A percentile compares a stretch with the other conserved stretches of the same genome.
phyloP scores from a whole-genome alignment of 2,113 vertebrate species.

The Phalacrocorax aristotelis region DNA sequence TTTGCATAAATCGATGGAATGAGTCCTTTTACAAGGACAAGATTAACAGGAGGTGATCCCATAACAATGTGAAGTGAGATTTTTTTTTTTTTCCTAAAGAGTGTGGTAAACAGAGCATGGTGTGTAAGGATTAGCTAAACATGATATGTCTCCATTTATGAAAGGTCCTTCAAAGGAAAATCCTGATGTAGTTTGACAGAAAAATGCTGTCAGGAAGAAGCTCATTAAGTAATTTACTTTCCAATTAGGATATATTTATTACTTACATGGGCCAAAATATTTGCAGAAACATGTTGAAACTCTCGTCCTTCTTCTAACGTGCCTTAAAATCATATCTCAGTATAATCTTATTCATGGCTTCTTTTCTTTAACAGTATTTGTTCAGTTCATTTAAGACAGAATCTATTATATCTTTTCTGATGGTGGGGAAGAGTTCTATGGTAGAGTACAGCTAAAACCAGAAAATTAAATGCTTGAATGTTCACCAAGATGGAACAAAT shows the following conservation, averaged over 20 bases:
- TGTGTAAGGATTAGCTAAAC: conserved; percentile 11
- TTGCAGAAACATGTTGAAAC: conserved; percentile 29
- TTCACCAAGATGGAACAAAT: neutral
- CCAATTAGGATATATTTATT: conserved; percentile 45
- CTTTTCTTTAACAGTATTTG: neutral
- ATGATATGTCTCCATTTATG: neutral
- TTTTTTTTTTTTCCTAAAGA: neutral
- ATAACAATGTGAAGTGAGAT: neutral
- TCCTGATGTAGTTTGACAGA: conserved; percentile 16
- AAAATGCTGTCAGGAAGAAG: conserved; percentile 57
- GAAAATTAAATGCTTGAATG: neutral
- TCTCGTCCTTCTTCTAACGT: neutral
- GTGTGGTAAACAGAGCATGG: neutral
- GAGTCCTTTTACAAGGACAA: neutral
- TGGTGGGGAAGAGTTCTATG: neutral
- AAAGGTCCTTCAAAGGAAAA: conserved; percentile 45
- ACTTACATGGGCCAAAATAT: conserved; percentile 18
- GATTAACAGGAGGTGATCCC: neutral
- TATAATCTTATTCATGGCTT: neutral
- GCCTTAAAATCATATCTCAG: neutral
- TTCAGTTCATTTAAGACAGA: neutral
- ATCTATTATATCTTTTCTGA: neutral
- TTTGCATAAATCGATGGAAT: neutral
- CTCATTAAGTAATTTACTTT: conserved; percentile 14
- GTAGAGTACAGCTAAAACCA: neutral